These are phyloP conservation scores for Polymixis flavicincta DNA, from an alignment of 2,888 invertebrate genomes.

Conservation along the genomic window DNA sequence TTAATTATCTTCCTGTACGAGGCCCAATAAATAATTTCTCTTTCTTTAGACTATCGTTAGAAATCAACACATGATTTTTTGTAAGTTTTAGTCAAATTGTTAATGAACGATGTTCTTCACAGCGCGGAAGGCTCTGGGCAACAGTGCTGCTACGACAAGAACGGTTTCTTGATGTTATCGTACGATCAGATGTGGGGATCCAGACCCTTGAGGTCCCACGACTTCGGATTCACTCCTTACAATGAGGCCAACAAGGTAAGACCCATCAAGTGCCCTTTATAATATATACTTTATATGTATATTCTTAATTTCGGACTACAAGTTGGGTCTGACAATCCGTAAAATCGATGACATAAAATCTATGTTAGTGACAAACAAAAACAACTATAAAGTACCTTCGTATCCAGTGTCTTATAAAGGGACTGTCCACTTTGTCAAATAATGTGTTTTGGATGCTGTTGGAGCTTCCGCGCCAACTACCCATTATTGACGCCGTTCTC, in stretches of 20 bases:
- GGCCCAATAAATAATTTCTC: neutral
- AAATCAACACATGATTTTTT: neutral
- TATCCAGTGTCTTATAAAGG: no score
- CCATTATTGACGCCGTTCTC: no score
- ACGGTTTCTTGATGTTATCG: conserved; percentile 97
- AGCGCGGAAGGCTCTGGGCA: conserved; percentile 98
- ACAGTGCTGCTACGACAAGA: conserved; percentile 99
- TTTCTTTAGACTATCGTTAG: neutral
- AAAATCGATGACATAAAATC: no score
- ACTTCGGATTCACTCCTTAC: conserved; percentile 97
- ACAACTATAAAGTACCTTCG: no score
- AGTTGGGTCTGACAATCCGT: no score
- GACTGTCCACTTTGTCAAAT: no score
- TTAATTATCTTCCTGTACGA: no score
- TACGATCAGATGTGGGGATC: conserved; percentile 99
- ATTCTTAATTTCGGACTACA: no score
- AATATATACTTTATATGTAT: no score
- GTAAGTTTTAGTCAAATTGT: neutral
- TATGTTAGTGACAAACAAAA: no score
- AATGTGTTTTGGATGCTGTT: no score
- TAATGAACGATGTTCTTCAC: conserved; percentile 52
- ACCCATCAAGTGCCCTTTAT: neutral
- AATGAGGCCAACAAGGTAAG: conserved; percentile 97
- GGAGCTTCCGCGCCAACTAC: no score
- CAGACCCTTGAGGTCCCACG: conserved; percentile 95